Base-by-base conservation (phyloP, 2,113 vertebrate species). In the Pelvicachromis taeniatus region DNA sequence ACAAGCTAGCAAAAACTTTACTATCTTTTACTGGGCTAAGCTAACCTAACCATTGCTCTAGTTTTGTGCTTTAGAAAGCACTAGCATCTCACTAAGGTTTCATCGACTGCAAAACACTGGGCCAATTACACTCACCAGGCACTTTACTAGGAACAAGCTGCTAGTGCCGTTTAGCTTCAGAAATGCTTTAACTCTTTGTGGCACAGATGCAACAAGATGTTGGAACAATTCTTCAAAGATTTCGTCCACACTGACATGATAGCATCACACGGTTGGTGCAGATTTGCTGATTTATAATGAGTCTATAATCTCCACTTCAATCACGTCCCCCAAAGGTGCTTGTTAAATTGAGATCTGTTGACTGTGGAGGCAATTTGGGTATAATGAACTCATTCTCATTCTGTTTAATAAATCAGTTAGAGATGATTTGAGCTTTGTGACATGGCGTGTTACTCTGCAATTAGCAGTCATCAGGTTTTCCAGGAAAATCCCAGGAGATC, bases 71-170 rank as follows among this genome's bases (percentile, higher is more conserved):
- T 16, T 17, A 26, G 40, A 70, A 70, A 70, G 0, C 65, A 70
- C 40, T 17, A 70, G 8, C 3, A 9, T 29, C 40, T 68, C n/a
- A 68, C 2, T 70, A 33, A 21, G 38, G 38, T 26, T 70, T 70
- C 8, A 70, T 1, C 0, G 5, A 45, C 21, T 70, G 1, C 14
- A 70, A 70, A 48, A 29, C 17, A 45, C 38, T 70, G 2, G 0
- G 65, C 12, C 65, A 45, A 23, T 45, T 70, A 45, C 16, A 70
- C 23, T 16, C 23, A 26, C 13, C 38, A 16, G 21, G 5, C 38
- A 48, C 14, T 48, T 48, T 16, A 48, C 14, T 48, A 48, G 45
- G 14, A 5, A 17, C 14, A 48, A 16, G 13, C 16, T 16, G 14
- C 6, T 17, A 48, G 45, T 48, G 6, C 4, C 14, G 29, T 8